These are phyloP conservation scores for Thryonomys swinderianus DNA, from an alignment of 2,113 vertebrate genomes.

Conservation along the genomic window DNA sequence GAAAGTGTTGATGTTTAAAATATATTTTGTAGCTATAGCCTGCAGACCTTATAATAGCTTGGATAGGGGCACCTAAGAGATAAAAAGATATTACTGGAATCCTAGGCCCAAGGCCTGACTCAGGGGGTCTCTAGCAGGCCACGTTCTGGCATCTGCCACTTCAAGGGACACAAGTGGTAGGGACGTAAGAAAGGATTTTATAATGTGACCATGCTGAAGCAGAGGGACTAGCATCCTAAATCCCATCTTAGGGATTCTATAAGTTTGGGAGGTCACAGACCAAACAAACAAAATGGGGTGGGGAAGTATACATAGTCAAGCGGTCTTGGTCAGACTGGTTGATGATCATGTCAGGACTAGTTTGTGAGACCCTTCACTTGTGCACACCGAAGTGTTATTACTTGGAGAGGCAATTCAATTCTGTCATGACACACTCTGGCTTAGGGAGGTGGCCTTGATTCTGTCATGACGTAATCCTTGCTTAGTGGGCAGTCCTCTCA, in stretches of 20 bases:
- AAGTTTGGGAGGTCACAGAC: not conserved
- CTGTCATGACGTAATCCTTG: not conserved
- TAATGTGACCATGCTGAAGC: not conserved
- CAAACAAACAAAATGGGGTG: not conserved
- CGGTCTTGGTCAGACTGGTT: not conserved
- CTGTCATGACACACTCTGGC: not conserved
- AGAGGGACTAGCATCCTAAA: not conserved
- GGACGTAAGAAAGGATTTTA: not conserved
- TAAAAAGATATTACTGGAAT: not conserved
- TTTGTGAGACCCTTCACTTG: not conserved
- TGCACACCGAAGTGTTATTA: not conserved
- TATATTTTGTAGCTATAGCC: not conserved
- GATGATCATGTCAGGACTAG: not conserved
- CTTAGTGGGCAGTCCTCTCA: not conserved
- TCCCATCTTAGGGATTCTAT: not conserved
- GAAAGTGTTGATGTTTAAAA: not conserved
- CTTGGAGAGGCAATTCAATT: not conserved
- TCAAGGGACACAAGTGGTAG: not conserved
- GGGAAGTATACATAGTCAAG: not conserved
- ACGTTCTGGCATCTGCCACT: not conserved
- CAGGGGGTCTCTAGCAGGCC: not conserved
- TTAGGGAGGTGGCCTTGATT: not conserved
- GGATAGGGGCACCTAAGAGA: not conserved
- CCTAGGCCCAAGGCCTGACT: not conserved
- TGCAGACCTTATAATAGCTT: slow-evolving; percentile 11